Conservation (phyloP, 2,797 vertebrate genomes). For the Toxotes lorentzi region DNA sequence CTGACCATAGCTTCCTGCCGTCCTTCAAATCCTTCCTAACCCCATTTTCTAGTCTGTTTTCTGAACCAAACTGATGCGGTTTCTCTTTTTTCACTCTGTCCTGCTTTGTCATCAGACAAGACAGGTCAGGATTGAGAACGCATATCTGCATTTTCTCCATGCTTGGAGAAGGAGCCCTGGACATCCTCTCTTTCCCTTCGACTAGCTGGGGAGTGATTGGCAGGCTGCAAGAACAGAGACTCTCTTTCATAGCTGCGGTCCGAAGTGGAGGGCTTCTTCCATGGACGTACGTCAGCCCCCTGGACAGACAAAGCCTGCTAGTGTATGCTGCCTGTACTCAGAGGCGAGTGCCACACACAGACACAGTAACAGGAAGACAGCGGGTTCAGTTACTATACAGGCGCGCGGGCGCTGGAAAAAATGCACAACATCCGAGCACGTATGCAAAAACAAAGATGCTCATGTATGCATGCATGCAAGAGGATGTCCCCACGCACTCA, state of each 20-base stretch:
- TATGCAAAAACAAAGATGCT: conserved; percentile 57
- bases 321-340: conserved; percentile 66
- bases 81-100: conserved; percentile 14
- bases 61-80: not conserved
- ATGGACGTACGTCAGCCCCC: conserved; percentile 62
- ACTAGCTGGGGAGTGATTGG: conserved; percentile 63
- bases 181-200: conserved; percentile 57
- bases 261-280: conserved; percentile 66
- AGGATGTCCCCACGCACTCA: not conserved
- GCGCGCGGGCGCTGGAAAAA: not conserved
- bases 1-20: conserved; percentile 8
- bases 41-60: not conserved
- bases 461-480: conserved; percentile 18
- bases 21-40: conserved; percentile 8
- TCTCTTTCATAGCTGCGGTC: conserved; percentile 65
- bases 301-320: conserved; percentile 72
- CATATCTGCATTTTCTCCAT: conserved; percentile 60
- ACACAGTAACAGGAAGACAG: conserved; percentile 77
- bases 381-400: conserved; percentile 73
- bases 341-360: conserved; percentile 72
- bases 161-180: conserved; percentile 48
- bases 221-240: conserved; percentile 66
- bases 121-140: conserved; percentile 8
- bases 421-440: not conserved
- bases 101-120: conserved; percentile 44